A percentile compares a stretch with the other conserved stretches of the same genome.
phyloP scores from a whole-genome alignment of 2,797 vertebrate genomes.

The Malurus splendens region DNA sequence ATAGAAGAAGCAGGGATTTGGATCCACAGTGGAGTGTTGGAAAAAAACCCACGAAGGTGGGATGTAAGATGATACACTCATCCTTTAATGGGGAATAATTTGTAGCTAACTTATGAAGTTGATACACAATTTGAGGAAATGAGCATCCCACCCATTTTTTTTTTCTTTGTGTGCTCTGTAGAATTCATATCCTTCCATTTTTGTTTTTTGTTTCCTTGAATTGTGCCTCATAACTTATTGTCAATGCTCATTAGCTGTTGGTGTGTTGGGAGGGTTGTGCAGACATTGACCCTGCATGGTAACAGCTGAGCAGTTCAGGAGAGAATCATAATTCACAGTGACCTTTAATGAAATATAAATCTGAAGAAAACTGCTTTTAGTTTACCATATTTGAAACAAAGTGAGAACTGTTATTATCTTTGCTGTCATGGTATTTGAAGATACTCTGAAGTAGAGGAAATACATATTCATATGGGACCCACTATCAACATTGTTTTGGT shows the following conservation, averaged over 20 bases:
- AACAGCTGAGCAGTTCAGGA: slow-evolving; percentile 1
- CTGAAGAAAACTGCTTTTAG: neutral
- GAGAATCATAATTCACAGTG: neutral
- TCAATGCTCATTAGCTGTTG: slow-evolving; percentile 10
- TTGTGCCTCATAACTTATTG: slow-evolving; percentile 42
- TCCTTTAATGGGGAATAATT: neutral
- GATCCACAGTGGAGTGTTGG: neutral
- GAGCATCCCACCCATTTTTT: slow-evolving; percentile 31
- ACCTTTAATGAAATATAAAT: neutral
- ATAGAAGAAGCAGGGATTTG: neutral
- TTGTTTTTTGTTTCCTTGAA: slow-evolving; percentile 61
- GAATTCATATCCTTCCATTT: slow-evolving; percentile 58
- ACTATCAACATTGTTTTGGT: neutral
- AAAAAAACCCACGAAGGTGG: slow-evolving; percentile 18
- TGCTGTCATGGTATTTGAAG: neutral
- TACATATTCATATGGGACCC: neutral
- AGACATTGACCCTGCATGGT: neutral
- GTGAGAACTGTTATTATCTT: neutral
- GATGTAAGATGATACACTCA: neutral
- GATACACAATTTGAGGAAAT: slow-evolving; percentile 41
- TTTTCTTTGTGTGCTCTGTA: slow-evolving; percentile 16
- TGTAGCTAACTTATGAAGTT: slow-evolving; percentile 10
- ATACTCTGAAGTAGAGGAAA: neutral
- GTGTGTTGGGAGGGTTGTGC: neutral
- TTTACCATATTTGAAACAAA: neutral